phyloP scores from a whole-genome alignment of 2,797 vertebrate genomes.

The Syngnathus rostellatus region DNA sequence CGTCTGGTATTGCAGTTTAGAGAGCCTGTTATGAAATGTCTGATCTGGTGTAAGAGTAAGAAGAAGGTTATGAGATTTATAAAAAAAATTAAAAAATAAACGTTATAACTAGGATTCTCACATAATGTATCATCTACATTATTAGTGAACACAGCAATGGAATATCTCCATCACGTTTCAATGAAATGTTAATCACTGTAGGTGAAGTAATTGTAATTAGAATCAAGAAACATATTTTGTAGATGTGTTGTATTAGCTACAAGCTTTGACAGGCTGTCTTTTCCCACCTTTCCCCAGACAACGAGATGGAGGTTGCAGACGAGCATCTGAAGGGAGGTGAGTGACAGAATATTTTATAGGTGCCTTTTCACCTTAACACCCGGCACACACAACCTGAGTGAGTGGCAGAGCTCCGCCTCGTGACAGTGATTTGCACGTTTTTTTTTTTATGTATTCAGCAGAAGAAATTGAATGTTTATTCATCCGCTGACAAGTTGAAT shows the following conservation, averaged over 20 bases:
- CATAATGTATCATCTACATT: not conserved
- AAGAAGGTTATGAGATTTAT: conserved; percentile 18
- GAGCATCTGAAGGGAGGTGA: conserved; percentile 65
- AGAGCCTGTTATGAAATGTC: conserved; percentile 30
- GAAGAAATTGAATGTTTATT: conserved; percentile 59
- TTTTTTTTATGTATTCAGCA: conserved; percentile 29
- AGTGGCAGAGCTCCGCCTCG: conserved; percentile 31
- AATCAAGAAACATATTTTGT: conserved; percentile 26
- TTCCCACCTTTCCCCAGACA: conserved; percentile 49
- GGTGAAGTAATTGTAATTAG: conserved; percentile 9
- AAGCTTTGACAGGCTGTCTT: conserved; percentile 44
- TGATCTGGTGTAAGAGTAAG: conserved; percentile 19
- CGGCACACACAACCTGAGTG: conserved; percentile 46
- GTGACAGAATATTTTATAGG: conserved; percentile 61
- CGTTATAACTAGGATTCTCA: not conserved
- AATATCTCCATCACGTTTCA: not conserved
- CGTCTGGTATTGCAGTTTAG: conserved; percentile 33
- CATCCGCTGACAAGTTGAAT: conserved; percentile 51
- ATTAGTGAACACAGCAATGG: not conserved
- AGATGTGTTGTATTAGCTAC: conserved; percentile 24
- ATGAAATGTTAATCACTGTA: not conserved
- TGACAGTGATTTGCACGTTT: conserved; percentile 44
- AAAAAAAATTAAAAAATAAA: not conserved
- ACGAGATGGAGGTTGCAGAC: conserved; percentile 62
- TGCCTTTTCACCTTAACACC: conserved; percentile 57